A percentile compares a stretch with the other conserved stretches of the same genome.
Evolutionary conservation across 2,797 vertebrate genomes (phyloP).

Genomic region (Anniella stebbinsi): DNA sequence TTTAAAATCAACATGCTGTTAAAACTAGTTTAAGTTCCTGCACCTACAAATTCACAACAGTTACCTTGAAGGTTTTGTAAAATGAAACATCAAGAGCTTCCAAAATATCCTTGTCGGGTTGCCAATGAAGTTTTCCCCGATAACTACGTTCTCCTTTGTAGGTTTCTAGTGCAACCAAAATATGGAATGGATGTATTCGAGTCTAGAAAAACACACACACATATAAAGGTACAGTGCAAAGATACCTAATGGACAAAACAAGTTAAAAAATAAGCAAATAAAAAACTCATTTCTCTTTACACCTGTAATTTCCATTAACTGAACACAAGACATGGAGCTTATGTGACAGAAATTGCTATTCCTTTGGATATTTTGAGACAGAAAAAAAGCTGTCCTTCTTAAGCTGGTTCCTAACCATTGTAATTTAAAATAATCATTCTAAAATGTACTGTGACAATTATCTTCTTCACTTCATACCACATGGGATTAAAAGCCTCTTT

Average conservation of each 20-base stretch:
- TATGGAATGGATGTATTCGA: conserved; percentile 89
- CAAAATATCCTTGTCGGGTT: conserved; percentile 85
- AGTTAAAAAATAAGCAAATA: not conserved
- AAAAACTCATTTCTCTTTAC: not conserved
- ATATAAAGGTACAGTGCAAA: conserved; percentile 26
- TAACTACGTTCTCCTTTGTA: conserved; percentile 90
- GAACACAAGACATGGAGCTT: not conserved
- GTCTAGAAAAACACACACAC: conserved; percentile 77
- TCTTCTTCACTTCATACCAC: not conserved
- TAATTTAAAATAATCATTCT: not conserved
- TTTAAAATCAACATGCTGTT: not conserved
- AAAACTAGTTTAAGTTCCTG: not conserved
- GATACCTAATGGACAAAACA: conserved; percentile 6
- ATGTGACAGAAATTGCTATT: not conserved
- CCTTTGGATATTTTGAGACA: not conserved
- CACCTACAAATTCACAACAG: not conserved
- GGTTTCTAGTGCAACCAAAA: conserved; percentile 88
- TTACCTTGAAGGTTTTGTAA: conserved; percentile 89
- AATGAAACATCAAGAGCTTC: conserved; percentile 90
- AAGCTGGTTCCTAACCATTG: not conserved
- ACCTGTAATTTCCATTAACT: not conserved
- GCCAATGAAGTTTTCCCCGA: conserved; percentile 91
- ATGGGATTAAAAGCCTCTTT: not conserved
- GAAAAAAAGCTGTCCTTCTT: not conserved
- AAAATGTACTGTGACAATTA: not conserved